Evolutionary conservation across 2,797 vertebrate genomes (phyloP), one percentile per base, ranked within the genome.

Genomic region (Anableps anableps): DNA sequence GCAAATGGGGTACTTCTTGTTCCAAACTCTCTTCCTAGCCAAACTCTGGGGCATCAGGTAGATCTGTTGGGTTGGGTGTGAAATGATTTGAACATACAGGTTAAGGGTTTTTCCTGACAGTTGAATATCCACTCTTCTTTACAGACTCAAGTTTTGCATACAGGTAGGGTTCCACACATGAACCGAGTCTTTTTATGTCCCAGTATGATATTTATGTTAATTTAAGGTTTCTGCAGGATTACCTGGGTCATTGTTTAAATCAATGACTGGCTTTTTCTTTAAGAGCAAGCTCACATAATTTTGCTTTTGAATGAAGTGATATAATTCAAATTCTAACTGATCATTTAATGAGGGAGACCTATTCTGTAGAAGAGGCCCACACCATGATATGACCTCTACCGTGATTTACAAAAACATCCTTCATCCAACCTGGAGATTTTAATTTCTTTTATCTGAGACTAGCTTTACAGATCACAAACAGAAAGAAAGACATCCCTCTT

Each of bases 1-100:
- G 94, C 97, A 99, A 92, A 99, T 97, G 0, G 99, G 99, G 80
- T 99, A 99, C 85, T 99, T 99, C 89, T 99, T 99, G 94, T 99
- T 99, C 98, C 98, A 99, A 78, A 99, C 95, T 48, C 98, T 94
- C 90, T 99, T 99, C 85, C 98, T 95, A 62, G 99, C 99, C 94
- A 99, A 95, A 90, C 96, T 97, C 85, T 97, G 97, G 38, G 99
- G 99, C 88, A 99, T 96, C 88, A 99, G 95, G 88, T 96, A 96
- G 91, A 99, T 97, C 98, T 99, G 76, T 9, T 17, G 66, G 0
- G 77, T 31, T 43, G 4, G 38, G 66, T 26, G 64, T 14, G 23
- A 70, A 43, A 43, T 70, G 2, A 45, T 71, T 71, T n/a, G 14
- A 45, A 45, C 23, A n/a, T 71, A 71, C 31, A 64, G 19, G 8